These are phyloP conservation scores for Enteromius argenteus DNA, from an alignment of 2,797 vertebrate species.

Conservation along the genomic window DNA sequence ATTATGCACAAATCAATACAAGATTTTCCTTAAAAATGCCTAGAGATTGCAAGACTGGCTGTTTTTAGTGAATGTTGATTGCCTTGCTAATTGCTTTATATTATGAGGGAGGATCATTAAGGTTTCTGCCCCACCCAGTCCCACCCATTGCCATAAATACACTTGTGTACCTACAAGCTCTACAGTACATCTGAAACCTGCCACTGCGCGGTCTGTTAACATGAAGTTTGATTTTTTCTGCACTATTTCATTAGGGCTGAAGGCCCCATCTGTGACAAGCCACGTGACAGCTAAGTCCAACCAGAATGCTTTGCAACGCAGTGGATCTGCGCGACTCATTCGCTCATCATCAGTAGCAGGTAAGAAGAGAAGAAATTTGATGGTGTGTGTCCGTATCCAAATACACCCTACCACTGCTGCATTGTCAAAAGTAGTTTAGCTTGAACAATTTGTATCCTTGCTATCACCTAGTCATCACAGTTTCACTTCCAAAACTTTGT, in stretches of 20 bases:
- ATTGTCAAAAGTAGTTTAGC: neutral
- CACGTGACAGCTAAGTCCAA: slow-evolving; percentile 57
- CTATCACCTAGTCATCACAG: neutral
- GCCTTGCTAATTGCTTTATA: slow-evolving; percentile 8
- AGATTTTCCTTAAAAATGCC: neutral
- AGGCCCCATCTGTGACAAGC: slow-evolving; percentile 59
- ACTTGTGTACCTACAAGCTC: neutral
- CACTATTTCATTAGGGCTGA: slow-evolving; percentile 69
- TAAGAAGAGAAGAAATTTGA: slow-evolving; percentile 40
- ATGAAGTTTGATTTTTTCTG: slow-evolving; percentile 62
- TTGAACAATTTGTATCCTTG: neutral
- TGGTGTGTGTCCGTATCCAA: slow-evolving; percentile 12
- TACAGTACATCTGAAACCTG: neutral
- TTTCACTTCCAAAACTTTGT: neutral
- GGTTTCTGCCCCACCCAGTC: slow-evolving; percentile 8
- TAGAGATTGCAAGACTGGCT: neutral
- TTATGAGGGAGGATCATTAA: neutral
- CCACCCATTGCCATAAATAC: slow-evolving; percentile 13
- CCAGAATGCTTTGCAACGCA: slow-evolving; percentile 70
- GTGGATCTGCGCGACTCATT: slow-evolving; percentile 64
- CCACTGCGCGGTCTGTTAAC: neutral
- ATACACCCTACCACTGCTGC: neutral
- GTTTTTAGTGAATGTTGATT: slow-evolving; percentile 16
- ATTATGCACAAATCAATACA: neutral
- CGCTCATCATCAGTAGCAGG: slow-evolving; percentile 61